phyloP scores from a whole-genome alignment of 23 tunicate genomes.

The Styela clava region DNA sequence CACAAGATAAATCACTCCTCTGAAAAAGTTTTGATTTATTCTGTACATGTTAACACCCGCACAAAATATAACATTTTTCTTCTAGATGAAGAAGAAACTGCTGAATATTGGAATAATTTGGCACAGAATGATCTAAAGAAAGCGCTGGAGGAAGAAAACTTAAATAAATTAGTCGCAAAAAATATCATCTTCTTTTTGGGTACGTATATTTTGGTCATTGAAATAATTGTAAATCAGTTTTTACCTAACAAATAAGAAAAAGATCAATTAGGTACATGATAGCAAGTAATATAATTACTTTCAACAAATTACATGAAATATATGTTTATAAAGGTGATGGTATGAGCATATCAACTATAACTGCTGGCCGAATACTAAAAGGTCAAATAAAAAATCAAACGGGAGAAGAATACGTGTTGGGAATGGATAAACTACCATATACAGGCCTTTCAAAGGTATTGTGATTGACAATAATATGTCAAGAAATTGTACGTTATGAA shows the following conservation, averaged over 20 bases:
- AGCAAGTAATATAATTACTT: no score
- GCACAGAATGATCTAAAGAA: conserved; percentile 29
- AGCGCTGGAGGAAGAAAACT: conserved; percentile 28
- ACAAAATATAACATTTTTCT: no score
- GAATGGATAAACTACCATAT: conserved; percentile 77
- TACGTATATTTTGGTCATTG: conserved; percentile 8
- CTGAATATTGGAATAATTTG: conserved; percentile 42
- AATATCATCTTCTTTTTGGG: conserved; percentile 68
- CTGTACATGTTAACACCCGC: no score
- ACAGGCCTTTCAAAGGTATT: conserved; percentile 67
- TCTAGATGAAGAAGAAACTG: conserved; percentile 44
- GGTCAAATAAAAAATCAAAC: conserved; percentile 59
- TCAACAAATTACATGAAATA: no score
- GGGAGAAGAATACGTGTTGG: conserved; percentile 68
- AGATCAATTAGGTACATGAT: no score
- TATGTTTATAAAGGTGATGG: conserved; percentile 15
- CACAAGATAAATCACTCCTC: no score
- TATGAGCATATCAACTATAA: conserved; percentile 54
- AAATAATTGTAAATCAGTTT: no score
- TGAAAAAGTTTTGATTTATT: no score
- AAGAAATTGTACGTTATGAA: neutral
- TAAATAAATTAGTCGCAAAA: conserved; percentile 45
- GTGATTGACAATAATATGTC: no score
- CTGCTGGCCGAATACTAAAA: conserved; percentile 88
- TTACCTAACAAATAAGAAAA: no score